Conservation (phyloP, 2,888 invertebrate species). For the Marronus borbonicus region DNA sequence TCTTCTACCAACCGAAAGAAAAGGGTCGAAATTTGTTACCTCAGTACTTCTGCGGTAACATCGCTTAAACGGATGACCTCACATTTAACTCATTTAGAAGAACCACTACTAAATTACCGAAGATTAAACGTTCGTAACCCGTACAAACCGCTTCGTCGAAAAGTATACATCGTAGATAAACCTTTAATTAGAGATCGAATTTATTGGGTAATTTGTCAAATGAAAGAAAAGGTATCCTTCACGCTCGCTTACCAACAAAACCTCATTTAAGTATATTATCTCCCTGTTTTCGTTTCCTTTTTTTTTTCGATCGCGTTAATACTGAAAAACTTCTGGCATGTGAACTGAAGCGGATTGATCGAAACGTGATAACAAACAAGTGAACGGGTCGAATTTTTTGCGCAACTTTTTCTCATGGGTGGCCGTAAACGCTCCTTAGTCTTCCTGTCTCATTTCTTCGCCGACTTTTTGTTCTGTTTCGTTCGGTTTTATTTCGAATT, state of each 20-base stretch:
- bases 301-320: conserved; percentile 1
- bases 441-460: not conserved
- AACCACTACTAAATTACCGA: conserved; percentile 39
- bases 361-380: conserved; percentile 28
- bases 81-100: conserved; percentile 39
- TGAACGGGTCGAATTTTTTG: conserved; percentile 33
- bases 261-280: conserved; percentile 30
- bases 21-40: conserved; percentile 44
- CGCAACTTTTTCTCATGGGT: conserved; percentile 37
- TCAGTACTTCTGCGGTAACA: conserved; percentile 35
- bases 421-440: conserved; percentile 8
- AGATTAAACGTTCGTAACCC: conserved; percentile 32
- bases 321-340: conserved; percentile 24
- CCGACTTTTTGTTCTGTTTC: not conserved
- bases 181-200: conserved; percentile 42
- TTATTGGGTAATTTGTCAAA: conserved; percentile 45
- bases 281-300: conserved; percentile 17
- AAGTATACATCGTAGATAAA: conserved; percentile 33
- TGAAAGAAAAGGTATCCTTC: conserved; percentile 20
- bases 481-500: conserved; percentile 17
- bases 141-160: conserved; percentile 1
- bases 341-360: conserved; percentile 41
- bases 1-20: conserved; percentile 33
- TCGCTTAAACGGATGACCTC: conserved; percentile 36
- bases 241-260: conserved; percentile 29